A percentile compares a stretch with the other conserved stretches of the same genome.
phyloP scores from a whole-genome alignment of 2,113 vertebrate genomes.

The Nematolebias whitei region DNA sequence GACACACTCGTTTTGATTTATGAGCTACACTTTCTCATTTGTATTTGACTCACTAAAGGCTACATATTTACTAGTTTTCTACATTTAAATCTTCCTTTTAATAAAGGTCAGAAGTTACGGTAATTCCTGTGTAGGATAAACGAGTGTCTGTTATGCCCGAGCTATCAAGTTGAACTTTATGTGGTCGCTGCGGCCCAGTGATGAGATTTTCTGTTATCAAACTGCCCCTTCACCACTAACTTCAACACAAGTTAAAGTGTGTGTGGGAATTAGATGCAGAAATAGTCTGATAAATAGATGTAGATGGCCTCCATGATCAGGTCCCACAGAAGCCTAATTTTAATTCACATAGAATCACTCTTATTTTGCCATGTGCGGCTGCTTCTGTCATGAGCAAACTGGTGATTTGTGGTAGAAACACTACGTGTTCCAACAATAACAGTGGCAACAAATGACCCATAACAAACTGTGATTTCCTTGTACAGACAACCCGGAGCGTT shows the following conservation, averaged over 20 bases:
- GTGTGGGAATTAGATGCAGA: neutral
- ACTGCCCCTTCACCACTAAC: conserved; percentile 38
- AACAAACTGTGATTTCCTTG: conserved; percentile 18
- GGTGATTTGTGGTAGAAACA: neutral
- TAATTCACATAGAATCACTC: neutral
- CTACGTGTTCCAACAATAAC: neutral
- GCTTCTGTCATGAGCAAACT: conserved; percentile 1
- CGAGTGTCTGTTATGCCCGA: neutral
- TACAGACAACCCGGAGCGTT: conserved; percentile 90
- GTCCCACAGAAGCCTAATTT: neutral
- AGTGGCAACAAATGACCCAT: neutral
- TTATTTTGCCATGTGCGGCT: too few species aligned
- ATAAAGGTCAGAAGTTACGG: neutral
- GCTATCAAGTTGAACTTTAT: neutral
- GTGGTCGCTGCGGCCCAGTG: neutral
- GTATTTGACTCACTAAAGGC: neutral
- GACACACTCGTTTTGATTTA: neutral
- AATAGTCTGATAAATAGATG: too few species aligned
- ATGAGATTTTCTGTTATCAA: conserved; percentile 21
- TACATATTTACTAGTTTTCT: too few species aligned
- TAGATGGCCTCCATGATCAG: neutral
- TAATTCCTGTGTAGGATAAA: neutral
- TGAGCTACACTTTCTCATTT: neutral
- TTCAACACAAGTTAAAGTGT: neutral
- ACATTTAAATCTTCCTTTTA: neutral